Evolutionary conservation across 2,888 invertebrate genomes (phyloP).

Genomic region (Smittia sp.): DNA sequence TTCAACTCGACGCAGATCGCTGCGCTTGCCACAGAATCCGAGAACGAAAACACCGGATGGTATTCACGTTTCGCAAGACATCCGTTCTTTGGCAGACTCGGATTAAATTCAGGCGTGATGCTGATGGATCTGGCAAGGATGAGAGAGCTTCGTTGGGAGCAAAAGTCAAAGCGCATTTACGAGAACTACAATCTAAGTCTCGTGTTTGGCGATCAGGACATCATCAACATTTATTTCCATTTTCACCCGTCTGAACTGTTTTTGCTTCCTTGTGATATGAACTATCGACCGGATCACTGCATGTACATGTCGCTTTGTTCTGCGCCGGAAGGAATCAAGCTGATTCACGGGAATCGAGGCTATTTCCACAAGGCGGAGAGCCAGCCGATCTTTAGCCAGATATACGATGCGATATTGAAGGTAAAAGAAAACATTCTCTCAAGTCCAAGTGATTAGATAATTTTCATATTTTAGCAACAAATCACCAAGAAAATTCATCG

Average conservation of each 20-base stretch:
- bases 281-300: conserved; percentile 93
- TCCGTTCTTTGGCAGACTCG: conserved; percentile 82
- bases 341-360: conserved; percentile 85
- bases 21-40: conserved; percentile 84
- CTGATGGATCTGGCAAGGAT: conserved; percentile 93
- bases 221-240: conserved; percentile 82
- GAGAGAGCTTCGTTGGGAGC: conserved; percentile 80
- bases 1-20: conserved; percentile 87
- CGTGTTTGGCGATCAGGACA: conserved; percentile 98
- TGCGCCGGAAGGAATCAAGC: conserved; percentile 64
- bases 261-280: conserved; percentile 75
- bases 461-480: not conserved
- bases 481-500: conserved; percentile 61
- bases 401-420: conserved; percentile 60
- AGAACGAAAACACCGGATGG: conserved; percentile 91
- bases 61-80: conserved; percentile 94
- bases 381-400: conserved; percentile 76
- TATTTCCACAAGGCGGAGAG: conserved; percentile 77
- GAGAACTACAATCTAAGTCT: conserved; percentile 80
- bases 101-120: conserved; percentile 96
- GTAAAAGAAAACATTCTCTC: not conserved
- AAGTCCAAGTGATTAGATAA: not conserved
- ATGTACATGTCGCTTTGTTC: conserved; percentile 90
- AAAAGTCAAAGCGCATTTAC: conserved; percentile 79
- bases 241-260: conserved; percentile 75